Evolutionary conservation across 2,888 invertebrate species (phyloP).

Genomic region (Pyralis farinalis): DNA sequence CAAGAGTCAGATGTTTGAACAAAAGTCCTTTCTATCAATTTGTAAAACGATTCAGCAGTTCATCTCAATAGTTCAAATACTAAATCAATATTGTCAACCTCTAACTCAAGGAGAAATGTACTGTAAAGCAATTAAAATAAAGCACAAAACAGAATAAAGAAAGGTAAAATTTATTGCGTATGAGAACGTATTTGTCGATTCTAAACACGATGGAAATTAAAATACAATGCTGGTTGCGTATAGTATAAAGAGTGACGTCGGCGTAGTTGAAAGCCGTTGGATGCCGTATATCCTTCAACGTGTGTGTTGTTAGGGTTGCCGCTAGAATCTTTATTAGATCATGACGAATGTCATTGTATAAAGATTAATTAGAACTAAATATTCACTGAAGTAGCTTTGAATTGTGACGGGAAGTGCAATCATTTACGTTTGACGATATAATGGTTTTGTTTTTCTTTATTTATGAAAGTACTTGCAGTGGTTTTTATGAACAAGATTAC

Average conservation of each 20-base stretch:
- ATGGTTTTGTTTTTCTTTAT: too few relatives aligned
- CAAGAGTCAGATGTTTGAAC: too few relatives aligned
- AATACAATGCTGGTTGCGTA: slow-evolving; percentile 67
- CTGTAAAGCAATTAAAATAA: neutral
- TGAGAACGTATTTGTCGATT: slow-evolving; percentile 50
- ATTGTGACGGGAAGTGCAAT: neutral
- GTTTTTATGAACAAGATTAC: too few relatives aligned
- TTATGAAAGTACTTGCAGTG: too few relatives aligned
- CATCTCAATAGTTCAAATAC: slow-evolving; percentile 1
- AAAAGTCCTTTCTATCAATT: slow-evolving; percentile 4
- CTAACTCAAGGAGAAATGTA: slow-evolving; percentile 1
- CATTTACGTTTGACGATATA: too few relatives aligned
- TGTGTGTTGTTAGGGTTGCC: slow-evolving; percentile 38
- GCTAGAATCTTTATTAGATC: slow-evolving; percentile 20
- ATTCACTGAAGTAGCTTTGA: slow-evolving; percentile 7
- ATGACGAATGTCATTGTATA: slow-evolving; percentile 15
- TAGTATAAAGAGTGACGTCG: slow-evolving; percentile 64
- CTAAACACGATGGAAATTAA: slow-evolving; percentile 62
- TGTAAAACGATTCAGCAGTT: slow-evolving; percentile 6
- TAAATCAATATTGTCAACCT: slow-evolving; percentile 3
- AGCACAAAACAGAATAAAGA: slow-evolving; percentile 2
- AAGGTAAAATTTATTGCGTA: slow-evolving; percentile 11
- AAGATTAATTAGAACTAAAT: slow-evolving; percentile 15
- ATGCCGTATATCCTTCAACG: slow-evolving; percentile 65
- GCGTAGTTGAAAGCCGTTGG: slow-evolving; percentile 63